phyloP scores from a whole-genome alignment of 92 coral and sea anemone genomes.

The Phenganax stokvisi region DNA sequence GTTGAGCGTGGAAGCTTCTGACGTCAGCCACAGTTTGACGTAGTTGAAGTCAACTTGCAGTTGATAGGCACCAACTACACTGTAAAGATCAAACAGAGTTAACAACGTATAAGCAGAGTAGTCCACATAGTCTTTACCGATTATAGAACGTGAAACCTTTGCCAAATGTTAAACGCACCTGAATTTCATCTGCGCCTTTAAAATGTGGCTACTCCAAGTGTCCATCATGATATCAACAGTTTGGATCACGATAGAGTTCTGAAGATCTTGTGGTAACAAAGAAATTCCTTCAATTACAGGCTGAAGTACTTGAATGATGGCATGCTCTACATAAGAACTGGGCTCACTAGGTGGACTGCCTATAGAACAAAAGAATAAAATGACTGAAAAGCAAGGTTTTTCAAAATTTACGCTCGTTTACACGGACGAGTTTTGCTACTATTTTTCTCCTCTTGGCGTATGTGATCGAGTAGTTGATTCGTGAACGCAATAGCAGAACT shows the following conservation, averaged over 20 bases:
- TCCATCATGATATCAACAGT: slow-evolving; percentile 85
- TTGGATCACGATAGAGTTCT: slow-evolving; percentile 53
- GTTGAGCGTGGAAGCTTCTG: slow-evolving; percentile 65
- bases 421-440: too few relatives aligned
- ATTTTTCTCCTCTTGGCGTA: too few relatives aligned
- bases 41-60: slow-evolving; percentile 85
- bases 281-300: slow-evolving; percentile 68
- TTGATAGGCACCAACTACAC: slow-evolving; percentile 94
- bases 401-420: neutral
- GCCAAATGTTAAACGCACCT: slow-evolving; percentile 51
- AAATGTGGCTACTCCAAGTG: slow-evolving; percentile 79
- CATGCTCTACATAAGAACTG: slow-evolving; percentile 79
- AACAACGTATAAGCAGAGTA: neutral
- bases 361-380: slow-evolving; percentile 17
- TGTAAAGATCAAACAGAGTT: slow-evolving; percentile 18
- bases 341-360: slow-evolving; percentile 57
- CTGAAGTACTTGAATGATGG: slow-evolving; percentile 70
- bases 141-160: neutral
- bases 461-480: too few relatives aligned
- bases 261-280: slow-evolving; percentile 53
- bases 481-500: too few relatives aligned
- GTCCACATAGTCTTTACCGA: too few relatives aligned
- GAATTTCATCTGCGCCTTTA: slow-evolving; percentile 75
- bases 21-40: slow-evolving; percentile 86
- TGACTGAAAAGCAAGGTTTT: neutral